A percentile compares a stretch with the other conserved stretches of the same genome.
phyloP scores from a whole-genome alignment of 2,113 vertebrate genomes.

The Sclerurus mexicanus region DNA sequence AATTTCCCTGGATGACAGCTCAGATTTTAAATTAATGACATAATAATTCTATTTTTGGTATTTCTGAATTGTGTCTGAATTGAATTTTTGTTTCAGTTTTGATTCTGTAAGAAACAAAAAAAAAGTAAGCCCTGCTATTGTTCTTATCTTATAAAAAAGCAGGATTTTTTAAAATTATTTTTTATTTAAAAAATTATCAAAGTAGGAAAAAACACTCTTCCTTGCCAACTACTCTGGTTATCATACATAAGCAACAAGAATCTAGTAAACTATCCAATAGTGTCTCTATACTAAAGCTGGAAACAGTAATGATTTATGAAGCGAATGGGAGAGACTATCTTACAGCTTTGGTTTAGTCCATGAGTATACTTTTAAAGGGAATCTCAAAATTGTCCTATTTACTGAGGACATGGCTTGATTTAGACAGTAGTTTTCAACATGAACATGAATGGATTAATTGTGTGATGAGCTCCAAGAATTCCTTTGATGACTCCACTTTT shows the following conservation, averaged over 20 bases:
- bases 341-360: neutral
- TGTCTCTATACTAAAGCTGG: neutral
- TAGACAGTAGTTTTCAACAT: neutral
- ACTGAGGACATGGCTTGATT: neutral
- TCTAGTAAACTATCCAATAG: neutral
- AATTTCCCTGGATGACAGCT: neutral
- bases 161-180: accelerated
- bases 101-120: neutral
- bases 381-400: neutral
- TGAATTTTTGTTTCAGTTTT: neutral
- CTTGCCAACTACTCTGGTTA: neutral
- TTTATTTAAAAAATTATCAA: neutral
- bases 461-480: neutral
- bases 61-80: neutral
- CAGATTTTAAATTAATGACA: neutral
- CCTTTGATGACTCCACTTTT: neutral
- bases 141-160: accelerated
- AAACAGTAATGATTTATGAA: neutral
- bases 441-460: neutral
- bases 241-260: neutral
- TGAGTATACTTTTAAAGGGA: neutral
- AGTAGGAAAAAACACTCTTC: neutral
- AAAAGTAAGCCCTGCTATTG: accelerated
- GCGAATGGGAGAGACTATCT: neutral
- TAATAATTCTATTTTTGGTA: neutral